These are phyloP conservation scores for Tinea pellionella DNA, from an alignment of 2,888 invertebrate species.

Conservation along the genomic window DNA sequence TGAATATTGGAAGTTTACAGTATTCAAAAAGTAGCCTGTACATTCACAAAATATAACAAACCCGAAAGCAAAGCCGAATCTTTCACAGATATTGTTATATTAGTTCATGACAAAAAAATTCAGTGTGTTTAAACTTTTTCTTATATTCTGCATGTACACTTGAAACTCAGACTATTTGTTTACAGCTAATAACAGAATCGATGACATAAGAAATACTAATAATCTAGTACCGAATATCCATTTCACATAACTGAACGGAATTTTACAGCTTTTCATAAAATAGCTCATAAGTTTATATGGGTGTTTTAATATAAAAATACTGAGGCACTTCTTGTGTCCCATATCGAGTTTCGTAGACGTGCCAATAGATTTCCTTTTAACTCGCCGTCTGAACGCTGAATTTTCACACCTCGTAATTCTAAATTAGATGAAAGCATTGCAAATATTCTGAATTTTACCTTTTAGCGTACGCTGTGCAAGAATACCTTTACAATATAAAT, in stretches of 20 bases:
- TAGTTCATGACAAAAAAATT: too few species aligned
- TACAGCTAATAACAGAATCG: not conserved
- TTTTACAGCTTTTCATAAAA: conserved; percentile 1
- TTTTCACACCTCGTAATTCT: conserved; percentile 1
- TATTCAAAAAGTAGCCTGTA: not conserved
- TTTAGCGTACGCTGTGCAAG: not conserved
- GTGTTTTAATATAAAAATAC: not conserved
- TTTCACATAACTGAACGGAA: not conserved
- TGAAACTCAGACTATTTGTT: not conserved
- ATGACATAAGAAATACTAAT: not conserved
- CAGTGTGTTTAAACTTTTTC: not conserved
- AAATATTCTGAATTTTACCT: not conserved
- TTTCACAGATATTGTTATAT: too few species aligned
- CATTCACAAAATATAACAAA: not conserved
- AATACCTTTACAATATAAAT: too few species aligned
- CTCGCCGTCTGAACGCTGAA: not conserved
- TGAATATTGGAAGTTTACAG: not conserved
- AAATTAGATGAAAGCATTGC: conserved; percentile 2
- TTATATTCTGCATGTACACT: not conserved
- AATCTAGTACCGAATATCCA: not conserved
- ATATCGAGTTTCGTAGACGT: not conserved
- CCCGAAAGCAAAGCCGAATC: too few species aligned
- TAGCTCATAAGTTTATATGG: conserved; percentile 5
- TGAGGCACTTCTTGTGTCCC: not conserved
- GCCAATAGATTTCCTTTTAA: conserved; percentile 6